These are phyloP conservation scores for Protonibea diacanthus DNA, from an alignment of 2,797 vertebrate genomes.

Conservation along the genomic window DNA sequence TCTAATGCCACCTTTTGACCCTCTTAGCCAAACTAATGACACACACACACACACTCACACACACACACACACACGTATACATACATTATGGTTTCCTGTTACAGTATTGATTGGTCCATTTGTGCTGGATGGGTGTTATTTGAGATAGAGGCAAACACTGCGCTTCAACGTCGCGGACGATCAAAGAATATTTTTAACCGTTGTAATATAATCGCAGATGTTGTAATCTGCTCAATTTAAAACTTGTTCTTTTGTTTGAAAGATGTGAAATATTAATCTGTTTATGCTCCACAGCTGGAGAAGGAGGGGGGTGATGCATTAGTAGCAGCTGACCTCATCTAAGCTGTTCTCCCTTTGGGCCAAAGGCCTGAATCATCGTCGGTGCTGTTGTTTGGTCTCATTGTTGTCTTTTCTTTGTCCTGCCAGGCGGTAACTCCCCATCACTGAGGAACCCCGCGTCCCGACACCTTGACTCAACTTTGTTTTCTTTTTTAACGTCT, in stretches of 20 bases:
- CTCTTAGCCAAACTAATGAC: conserved; percentile 60
- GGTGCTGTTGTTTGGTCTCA: conserved; percentile 31
- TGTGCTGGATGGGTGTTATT: conserved; percentile 75
- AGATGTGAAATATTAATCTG: conserved; percentile 29
- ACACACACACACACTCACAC: conserved; percentile 37
- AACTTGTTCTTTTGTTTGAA: conserved; percentile 44
- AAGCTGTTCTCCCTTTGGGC: conserved; percentile 40
- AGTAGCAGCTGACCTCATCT: conserved; percentile 57
- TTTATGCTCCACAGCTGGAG: not conserved
- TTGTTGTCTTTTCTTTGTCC: conserved; percentile 59
- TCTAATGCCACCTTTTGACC: conserved; percentile 66
- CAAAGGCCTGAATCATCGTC: conserved; percentile 44
- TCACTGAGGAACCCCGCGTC: conserved; percentile 48
- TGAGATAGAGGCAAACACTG: conserved; percentile 66
- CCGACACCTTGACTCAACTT: conserved; percentile 32
- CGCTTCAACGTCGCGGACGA: conserved; percentile 30
- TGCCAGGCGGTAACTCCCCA: conserved; percentile 47
- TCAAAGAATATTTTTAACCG: conserved; percentile 43
- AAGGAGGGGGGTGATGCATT: conserved; percentile 9
- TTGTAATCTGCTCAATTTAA: conserved; percentile 34
- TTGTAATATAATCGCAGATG: conserved; percentile 5
- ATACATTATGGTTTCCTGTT: conserved; percentile 79
- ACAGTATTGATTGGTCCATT: conserved; percentile 79
- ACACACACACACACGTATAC: conserved; percentile 25
- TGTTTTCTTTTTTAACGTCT: not conserved